These are phyloP conservation scores for Amiota mariae DNA, from an alignment of 2,888 invertebrate species.

Conservation along the genomic window DNA sequence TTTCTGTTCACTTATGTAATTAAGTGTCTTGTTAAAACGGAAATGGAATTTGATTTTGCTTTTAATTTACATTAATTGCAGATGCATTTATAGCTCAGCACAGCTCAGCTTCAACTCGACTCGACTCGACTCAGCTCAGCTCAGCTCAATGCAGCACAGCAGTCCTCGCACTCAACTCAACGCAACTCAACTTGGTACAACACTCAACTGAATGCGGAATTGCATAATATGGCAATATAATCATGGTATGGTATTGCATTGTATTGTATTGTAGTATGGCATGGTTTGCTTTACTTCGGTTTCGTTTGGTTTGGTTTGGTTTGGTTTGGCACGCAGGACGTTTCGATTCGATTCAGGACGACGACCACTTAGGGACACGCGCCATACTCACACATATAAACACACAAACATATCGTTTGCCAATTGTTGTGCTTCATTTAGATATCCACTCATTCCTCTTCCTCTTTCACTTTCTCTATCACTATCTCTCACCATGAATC, in stretches of 20 bases:
- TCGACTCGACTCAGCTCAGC: background rate
- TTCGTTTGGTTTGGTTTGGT: background rate
- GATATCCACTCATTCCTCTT: too few species aligned
- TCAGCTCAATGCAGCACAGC: background rate
- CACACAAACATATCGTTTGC: background rate
- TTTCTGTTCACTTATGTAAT: constrained; percentile 61
- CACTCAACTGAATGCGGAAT: too few species aligned
- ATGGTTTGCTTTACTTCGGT: too few species aligned
- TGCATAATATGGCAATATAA: too few species aligned
- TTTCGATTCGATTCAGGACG: background rate
- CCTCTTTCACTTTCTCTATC: background rate
- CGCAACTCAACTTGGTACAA: too few species aligned
- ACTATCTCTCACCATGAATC: background rate
- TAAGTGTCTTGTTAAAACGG: constrained; percentile 63
- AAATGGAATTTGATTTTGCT: constrained; percentile 64
- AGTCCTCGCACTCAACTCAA: too few species aligned
- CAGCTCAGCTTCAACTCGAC: background rate
- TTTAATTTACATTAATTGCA: constrained; percentile 65
- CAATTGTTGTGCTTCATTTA: too few species aligned
- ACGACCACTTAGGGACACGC: constrained; percentile 9
- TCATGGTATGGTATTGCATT: too few species aligned
- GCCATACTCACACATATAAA: background rate
- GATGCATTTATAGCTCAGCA: constrained; percentile 53
- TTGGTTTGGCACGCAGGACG: constrained; percentile 2
- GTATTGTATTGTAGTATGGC: too few species aligned